Conservation (phyloP, 1,140 invertebrate genomes). For the Leptopilina boulardi region DNA sequence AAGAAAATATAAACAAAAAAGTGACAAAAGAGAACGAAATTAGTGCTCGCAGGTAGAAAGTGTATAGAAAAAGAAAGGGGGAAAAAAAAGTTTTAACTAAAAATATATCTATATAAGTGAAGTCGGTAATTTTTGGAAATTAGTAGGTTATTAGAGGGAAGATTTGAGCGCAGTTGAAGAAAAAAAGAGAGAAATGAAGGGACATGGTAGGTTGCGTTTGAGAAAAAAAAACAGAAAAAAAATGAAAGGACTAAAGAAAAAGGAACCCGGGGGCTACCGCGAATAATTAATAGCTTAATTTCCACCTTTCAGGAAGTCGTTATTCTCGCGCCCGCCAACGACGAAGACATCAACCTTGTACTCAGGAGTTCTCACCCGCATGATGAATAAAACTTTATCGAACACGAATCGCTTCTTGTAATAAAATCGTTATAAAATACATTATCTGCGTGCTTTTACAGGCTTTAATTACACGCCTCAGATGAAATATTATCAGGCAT, state of each 20-base stretch:
- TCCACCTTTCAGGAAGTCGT: conserved; percentile 70
- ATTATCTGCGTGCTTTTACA: conserved; percentile 20
- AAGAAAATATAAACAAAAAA: too few relatives aligned
- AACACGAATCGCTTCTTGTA: conserved; percentile 38
- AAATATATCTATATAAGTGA: neutral
- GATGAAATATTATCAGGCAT: conserved; percentile 30
- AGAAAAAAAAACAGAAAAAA: neutral
- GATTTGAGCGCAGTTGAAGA: neutral
- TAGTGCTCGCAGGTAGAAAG: neutral
- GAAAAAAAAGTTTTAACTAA: neutral
- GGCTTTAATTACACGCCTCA: conserved; percentile 27
- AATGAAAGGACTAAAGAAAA: neutral
- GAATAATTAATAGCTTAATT: conserved; percentile 73
- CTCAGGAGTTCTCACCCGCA: conserved; percentile 53
- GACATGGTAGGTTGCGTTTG: neutral
- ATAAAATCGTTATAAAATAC: conserved; percentile 32
- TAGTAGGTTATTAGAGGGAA: neutral
- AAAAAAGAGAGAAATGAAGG: neutral
- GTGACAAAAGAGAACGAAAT: too few relatives aligned
- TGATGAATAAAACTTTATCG: conserved; percentile 46
- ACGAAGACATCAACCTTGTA: conserved; percentile 50
- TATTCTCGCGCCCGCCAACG: conserved; percentile 58
- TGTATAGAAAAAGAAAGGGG: too few relatives aligned
- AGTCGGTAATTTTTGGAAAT: conserved; percentile 4
- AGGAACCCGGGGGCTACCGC: conserved; percentile 44